Evolutionary conservation across 2,888 invertebrate species (phyloP), one percentile per base, ranked within the genome.

Genomic region (Thera obeliscata): DNA sequence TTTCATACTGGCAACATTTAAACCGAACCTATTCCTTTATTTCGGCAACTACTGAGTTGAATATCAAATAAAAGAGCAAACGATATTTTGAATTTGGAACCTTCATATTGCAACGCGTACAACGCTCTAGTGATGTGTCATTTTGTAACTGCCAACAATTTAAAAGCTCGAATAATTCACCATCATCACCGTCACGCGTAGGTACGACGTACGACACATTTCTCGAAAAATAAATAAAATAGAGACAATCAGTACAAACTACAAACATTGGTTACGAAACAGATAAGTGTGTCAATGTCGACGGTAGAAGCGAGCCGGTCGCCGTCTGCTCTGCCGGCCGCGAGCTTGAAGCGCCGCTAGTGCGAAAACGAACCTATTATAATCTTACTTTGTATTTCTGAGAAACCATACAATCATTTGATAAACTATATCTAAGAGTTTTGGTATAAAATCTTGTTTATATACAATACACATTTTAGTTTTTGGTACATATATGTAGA

Each of bases 261-360:
- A 77, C 81, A 81, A 80, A 83, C 81, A 83, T 80, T 78, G 75
- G 79, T 88, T 88, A 88, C 88, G 85, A 86, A 81, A 87, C 81
- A 76, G 76, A 74, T 79, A 88, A 82, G 82, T 87, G 82, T 88
- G 89, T 88, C 88, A 88, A 88, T 88, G 88, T 87, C 88, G 79
- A 70, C 81, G 66, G 68, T 69, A 81, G 63, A 66, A 57, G 56
- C 69, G 70, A 83, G 87, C 78, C 75, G 76, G 77, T 83, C 83
- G 76, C 61, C 56, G 71, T 6, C 54, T 49, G 61, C 64, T 6
- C 54, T 49, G 61, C 64, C 61, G 36, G 58, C 64, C 41, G 59
- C 59, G 54, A 58, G 66, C 62, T 61, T 58, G 36, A 8, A 62
- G 60, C 57, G 48, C 43, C 57, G 48, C 43, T 46, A 58, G 49